Evolutionary conservation across 2,797 vertebrate genomes (phyloP), one percentile per base, ranked within the genome.

Genomic region (Parauchenoglanis ngamensis): DNA sequence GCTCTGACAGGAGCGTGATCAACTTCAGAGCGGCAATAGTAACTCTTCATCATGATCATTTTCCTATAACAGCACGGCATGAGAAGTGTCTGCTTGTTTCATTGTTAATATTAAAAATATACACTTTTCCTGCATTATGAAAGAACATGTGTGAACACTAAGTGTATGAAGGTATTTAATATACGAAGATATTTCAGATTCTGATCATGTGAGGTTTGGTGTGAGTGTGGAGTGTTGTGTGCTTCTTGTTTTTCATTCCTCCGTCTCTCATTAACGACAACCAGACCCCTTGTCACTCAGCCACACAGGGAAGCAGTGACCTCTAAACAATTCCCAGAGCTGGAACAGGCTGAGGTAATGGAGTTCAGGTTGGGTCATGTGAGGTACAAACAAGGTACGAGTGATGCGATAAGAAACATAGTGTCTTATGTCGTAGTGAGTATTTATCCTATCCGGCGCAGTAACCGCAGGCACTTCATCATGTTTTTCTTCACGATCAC

Each of bases 251-350:
- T 82, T 83, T 28, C 49, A 72, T 81, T 83, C 83, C 63, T 75
- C 59, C 52, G 57, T 73, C 28, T 46, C 44, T 90, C 56, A 78
- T 85, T 89, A 89, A 81, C 78, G 68, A 83, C 65, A 68, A 61
- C 44, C 80, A 84, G 85, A 46, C 57, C 76, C 28, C 7, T 1
- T 59, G 86, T 83, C 57, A 57, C 70, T 78, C 3, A 52, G 57
- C 61, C 87, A 59, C 19, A 44, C 8, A n/a, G 56, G 52, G 75
- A 89, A 90, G 49, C 56, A 88, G 88, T 86, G 91, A 92, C 83
- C 87, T 88, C 87, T 90, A 21, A 90, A 52, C 85, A 86, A n/a
- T 89, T 59, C 61, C 80, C 80, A 67, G 15, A 21, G 15, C 61
- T 21, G 5, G 15, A 31, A 2, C 7, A 35, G 35, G 78, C 56